A percentile compares a stretch with the other conserved stretches of the same genome.
Evolutionary conservation across 2,888 invertebrate genomes (phyloP).

Genomic region (Meteorus colon): DNA sequence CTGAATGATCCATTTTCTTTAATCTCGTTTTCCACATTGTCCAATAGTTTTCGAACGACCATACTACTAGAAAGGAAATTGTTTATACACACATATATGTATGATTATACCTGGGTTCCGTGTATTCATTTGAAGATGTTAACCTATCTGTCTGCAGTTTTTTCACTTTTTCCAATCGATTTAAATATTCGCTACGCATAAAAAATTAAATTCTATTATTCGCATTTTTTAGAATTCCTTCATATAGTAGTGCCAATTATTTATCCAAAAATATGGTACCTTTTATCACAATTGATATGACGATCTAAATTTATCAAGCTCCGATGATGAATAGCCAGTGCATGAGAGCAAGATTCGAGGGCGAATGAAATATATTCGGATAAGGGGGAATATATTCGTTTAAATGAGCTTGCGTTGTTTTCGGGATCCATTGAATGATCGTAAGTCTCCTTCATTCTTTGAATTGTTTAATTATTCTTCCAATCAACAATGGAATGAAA

Average conservation of each 20-base stretch:
- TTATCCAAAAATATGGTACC: background rate
- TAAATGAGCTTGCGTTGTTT: background rate
- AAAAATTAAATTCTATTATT: background rate
- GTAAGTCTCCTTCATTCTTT: constrained; percentile 24
- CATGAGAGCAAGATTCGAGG: constrained; percentile 63
- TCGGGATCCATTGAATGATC: constrained; percentile 8
- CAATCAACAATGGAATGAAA: constrained; percentile 21
- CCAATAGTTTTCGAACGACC: constrained; percentile 56
- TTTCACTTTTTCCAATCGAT: constrained; percentile 37
- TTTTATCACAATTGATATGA: background rate
- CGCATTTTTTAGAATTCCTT: background rate
- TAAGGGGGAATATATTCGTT: constrained; percentile 44
- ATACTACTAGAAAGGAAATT: constrained; percentile 49
- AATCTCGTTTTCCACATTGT: constrained; percentile 56
- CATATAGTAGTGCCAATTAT: background rate
- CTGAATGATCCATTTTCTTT: constrained; percentile 54
- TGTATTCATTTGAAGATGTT: background rate
- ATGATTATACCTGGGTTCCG: background rate
- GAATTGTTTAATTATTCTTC: constrained; percentile 24
- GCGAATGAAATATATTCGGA: constrained; percentile 55
- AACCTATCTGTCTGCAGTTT: constrained; percentile 48
- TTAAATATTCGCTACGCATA: constrained; percentile 15
- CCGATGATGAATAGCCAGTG: constrained; percentile 62
- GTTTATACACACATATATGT: background rate
- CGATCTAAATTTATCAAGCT: constrained; percentile 54